Conservation (phyloP, 2,888 invertebrate genomes). For the Drosophila kuntzei region DNA sequence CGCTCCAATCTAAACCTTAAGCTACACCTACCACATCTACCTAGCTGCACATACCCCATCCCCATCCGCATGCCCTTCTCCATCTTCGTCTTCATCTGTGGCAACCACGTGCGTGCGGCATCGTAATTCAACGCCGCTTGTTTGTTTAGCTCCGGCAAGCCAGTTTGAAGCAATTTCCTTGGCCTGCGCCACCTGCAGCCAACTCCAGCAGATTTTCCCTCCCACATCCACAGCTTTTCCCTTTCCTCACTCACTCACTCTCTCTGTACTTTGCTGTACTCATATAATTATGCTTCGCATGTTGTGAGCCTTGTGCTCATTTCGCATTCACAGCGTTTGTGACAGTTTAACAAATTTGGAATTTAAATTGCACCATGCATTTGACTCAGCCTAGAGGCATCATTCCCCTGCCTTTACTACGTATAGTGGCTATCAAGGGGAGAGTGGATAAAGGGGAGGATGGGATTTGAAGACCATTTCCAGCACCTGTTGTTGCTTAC, state of each 20-base stretch:
- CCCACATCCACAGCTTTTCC: constrained; percentile 10
- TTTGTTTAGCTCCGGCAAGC: constrained; percentile 74
- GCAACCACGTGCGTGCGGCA: constrained; percentile 74
- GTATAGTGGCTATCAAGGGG: not conserved
- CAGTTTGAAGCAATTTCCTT: constrained; percentile 69
- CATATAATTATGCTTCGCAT: constrained; percentile 65
- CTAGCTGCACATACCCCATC: not conserved
- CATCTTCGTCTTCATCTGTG: constrained; percentile 24
- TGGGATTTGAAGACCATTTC: not conserved
- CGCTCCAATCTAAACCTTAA: constrained; percentile 19
- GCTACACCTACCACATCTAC: not conserved
- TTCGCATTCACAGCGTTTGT: constrained; percentile 79
- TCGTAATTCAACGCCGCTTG: constrained; percentile 76
- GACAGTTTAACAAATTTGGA: constrained; percentile 83
- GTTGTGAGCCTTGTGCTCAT: constrained; percentile 68
- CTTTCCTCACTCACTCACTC: not conserved
- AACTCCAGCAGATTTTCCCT: constrained; percentile 29
- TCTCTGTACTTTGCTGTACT: constrained; percentile 22
- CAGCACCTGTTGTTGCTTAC: constrained; percentile 51
- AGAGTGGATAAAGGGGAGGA: not conserved
- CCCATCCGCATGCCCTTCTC: not conserved
- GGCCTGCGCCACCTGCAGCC: constrained; percentile 59
- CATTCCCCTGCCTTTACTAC: too few relatives aligned
- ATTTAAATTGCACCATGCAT: constrained; percentile 79
- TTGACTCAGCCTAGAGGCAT: constrained; percentile 43